Evolutionary conservation across 2,797 vertebrate species (phyloP).

Genomic region (Vespertilio murinus): DNA sequence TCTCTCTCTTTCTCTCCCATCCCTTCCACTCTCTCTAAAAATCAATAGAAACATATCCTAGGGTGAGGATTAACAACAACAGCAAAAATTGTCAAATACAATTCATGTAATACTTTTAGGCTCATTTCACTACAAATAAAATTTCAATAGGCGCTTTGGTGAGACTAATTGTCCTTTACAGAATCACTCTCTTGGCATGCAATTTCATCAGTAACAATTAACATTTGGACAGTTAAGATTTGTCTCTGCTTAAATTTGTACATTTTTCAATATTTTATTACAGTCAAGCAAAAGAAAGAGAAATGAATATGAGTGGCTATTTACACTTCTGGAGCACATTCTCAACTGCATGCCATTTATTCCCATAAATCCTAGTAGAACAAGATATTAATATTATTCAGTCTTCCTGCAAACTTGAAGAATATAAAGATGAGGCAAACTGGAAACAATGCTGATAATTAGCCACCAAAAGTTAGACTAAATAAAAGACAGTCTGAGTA

Average conservation of each 20-base stretch:
- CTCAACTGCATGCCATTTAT: constrained; percentile 11
- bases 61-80: too few species aligned
- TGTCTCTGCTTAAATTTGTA: constrained; percentile 61
- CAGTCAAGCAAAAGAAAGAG: constrained; percentile 43
- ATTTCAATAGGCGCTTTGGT: constrained; percentile 64
- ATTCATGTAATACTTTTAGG: constrained; percentile 31
- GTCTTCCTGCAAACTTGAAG: not conserved
- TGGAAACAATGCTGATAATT: not conserved
- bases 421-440: not conserved
- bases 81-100: constrained; percentile 39
- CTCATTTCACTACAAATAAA: constrained; percentile 68
- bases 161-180: constrained; percentile 72
- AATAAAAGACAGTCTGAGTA: not conserved
- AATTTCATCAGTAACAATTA: constrained; percentile 68
- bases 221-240: constrained; percentile 65
- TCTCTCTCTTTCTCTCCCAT: too few species aligned
- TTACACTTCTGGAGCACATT: constrained; percentile 32
- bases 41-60: too few species aligned
- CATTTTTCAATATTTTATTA: constrained; percentile 70
- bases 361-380: constrained; percentile 42
- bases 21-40: too few species aligned
- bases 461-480: not conserved
- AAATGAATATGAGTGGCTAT: constrained; percentile 48
- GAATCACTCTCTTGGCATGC: constrained; percentile 56
- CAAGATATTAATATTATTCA: constrained; percentile 34